Evolutionary conservation across 2,888 invertebrate species (phyloP), one percentile per base, ranked within the genome.

Genomic region (Phaonia tiefii): DNA sequence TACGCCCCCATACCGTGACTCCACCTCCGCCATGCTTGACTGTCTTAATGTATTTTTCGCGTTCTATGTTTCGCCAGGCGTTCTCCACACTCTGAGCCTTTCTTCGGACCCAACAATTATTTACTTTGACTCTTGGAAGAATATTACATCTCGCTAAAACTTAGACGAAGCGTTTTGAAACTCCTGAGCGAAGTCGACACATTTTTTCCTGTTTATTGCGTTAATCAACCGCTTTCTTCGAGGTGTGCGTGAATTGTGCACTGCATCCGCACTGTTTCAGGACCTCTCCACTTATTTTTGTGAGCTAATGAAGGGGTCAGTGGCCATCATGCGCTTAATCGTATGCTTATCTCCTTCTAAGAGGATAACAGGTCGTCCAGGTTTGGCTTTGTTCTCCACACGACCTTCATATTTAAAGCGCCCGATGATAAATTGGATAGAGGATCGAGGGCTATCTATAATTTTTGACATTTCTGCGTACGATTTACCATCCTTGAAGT

Each of bases 221-320:
- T 22, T 26, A 2, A 56, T 1, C 11, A 56, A 56, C 7, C 13
- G 56, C 26, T 56, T 26, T 26, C 51, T 26, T 1, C 46, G 15
- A 15, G 46, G 46, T 11, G n/a, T 4, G 5, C 46, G 5, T 4
- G 46, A 51, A 10, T 44, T 44, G n/a, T 13, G n/a, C 22, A 17
- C 66, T 42, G 44, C 66, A 42, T 20, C 22, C 42, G 17, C 44
- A 78, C 73, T 67, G 67, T 79, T 74, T 79, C 79, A 13, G 67
- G 56, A 69, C 74, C 17, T 46, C 31, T 72, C 37, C 72, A 49
- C 77, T 72, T 25, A 51, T 72, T 77, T 77, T 13, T 46, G 63
- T 56, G 74, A 51, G 60, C 79, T 79, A 60, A 74, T 74, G 51
- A 79, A 74, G 1, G 69, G 66, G 67, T 79, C 67, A 39, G 65